Evolutionary conservation across 2,113 vertebrate species (phyloP), one percentile per base, ranked within the genome.

Genomic region (Planiliza haematocheilus): DNA sequence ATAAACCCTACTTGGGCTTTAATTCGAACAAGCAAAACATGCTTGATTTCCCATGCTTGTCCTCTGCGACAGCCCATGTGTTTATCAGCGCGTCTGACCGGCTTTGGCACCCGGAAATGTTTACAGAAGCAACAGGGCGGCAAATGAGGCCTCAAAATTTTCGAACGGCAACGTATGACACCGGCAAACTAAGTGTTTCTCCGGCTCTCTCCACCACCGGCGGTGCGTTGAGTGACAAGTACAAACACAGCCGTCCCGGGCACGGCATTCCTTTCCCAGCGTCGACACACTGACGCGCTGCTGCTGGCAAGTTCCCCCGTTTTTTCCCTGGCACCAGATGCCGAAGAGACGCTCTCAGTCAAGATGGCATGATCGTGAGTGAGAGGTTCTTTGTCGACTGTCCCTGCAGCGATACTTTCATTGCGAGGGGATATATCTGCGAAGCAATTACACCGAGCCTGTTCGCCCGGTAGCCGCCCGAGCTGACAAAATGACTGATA

Each of bases 201-300:
- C 93, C 93, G 92, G 82, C 84, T 77, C 89, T 85, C 67, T 50
- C 49, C 85, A 67, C 75, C 76, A 60, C 86, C 74, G 70, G 68
- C 82, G 79, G 81, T 30, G 73, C 43, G 84, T 48, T 87, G 91
- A 95, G 90, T 92, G 92, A 93, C 87, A 93, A 91, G 88, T 88
- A 90, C 92, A 93, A 93, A 93, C 75, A 92, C 68, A 68, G 81
- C 20, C 83, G 41, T 87, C 82, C 58, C 66, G 3, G 18, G 60
- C 81, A 30, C 84, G 70, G 82, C 84, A 83, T 81, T 80, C 83
- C 81, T 84, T 84, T 80, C 85, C 83, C 74, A 77, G 84, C 52
- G 10, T 66, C 59, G 13, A 10, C 20, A 60, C 18, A 8, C 55
- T 36, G 68, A 57, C 79, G 82, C 63, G 51, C 78, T 81, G 51